phyloP scores from a whole-genome alignment of 2,113 vertebrate genomes.

The Microtus richardsoni region DNA sequence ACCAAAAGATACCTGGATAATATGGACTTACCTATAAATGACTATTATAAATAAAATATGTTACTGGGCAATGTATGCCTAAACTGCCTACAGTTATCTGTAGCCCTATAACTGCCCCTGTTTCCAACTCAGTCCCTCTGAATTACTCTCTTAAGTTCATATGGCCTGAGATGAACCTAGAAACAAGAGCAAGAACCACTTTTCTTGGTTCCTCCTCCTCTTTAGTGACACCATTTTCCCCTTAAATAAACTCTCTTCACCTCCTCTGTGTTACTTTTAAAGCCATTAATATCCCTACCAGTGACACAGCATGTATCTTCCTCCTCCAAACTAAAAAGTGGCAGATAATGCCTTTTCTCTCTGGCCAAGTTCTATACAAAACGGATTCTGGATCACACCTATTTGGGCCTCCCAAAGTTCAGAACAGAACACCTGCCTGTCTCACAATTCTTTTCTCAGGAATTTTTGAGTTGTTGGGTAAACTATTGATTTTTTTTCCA shows the following conservation, averaged over 20 bases:
- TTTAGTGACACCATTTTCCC: background rate
- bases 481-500: slow-evolving; percentile 62
- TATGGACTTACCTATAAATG: background rate
- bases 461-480: background rate
- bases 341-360: background rate
- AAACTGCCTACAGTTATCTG: background rate
- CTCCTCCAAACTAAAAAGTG: background rate
- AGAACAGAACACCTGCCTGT: background rate
- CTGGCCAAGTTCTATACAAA: background rate
- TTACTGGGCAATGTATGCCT: background rate
- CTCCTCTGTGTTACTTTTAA: background rate
- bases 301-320: background rate
- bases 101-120: background rate
- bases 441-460: background rate
- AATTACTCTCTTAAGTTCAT: background rate
- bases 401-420: background rate
- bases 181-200: slow-evolving; percentile 15
- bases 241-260: background rate
- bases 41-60: background rate
- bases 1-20: slow-evolving; percentile 34
- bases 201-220: slow-evolving; percentile 3
- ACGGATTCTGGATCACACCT: background rate
- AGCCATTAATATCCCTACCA: background rate
- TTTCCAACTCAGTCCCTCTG: background rate
- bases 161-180: background rate